A percentile compares a stretch with the other conserved stretches of the same genome.
Evolutionary conservation across 2,888 invertebrate species (phyloP).

Genomic region (Scaeva pyrastri): DNA sequence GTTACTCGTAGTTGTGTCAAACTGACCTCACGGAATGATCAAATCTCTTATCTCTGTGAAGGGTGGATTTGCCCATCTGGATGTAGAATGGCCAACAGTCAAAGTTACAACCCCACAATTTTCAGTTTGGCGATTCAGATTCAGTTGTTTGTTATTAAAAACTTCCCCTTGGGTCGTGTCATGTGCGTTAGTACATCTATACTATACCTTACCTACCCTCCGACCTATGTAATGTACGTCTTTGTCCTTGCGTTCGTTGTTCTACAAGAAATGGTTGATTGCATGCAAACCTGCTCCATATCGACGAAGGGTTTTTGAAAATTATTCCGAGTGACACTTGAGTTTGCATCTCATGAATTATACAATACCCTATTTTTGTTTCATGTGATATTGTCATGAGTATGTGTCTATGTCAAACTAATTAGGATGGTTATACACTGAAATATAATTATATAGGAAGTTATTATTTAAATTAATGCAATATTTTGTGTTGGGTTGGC

Average conservation of each 20-base stretch:
- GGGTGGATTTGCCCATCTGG: conserved; percentile 61
- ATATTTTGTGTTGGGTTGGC: too few species aligned
- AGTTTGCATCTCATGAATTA: not conserved
- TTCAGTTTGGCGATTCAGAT: conserved; percentile 12
- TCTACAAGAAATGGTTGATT: conserved; percentile 45
- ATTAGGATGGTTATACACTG: too few species aligned
- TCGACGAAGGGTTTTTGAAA: not conserved
- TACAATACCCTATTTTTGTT: conserved; percentile 7
- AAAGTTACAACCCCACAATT: conserved; percentile 20
- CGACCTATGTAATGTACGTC: conserved; percentile 29
- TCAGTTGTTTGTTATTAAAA: conserved; percentile 44
- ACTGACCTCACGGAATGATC: conserved; percentile 58
- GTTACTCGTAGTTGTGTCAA: conserved; percentile 66
- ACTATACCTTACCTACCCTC: not conserved
- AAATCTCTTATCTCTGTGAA: conserved; percentile 68
- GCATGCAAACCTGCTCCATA: not conserved
- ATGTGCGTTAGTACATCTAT: not conserved
- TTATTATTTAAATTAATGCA: too few species aligned
- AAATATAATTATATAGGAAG: too few species aligned
- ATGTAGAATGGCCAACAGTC: not conserved
- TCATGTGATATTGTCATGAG: too few species aligned
- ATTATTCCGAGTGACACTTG: not conserved
- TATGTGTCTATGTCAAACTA: too few species aligned
- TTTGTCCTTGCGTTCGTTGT: not conserved
- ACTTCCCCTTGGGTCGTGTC: conserved; percentile 52